Evolutionary conservation across 2,797 vertebrate species (phyloP), one percentile per base, ranked within the genome.

Genomic region (Cuculus canorus): DNA sequence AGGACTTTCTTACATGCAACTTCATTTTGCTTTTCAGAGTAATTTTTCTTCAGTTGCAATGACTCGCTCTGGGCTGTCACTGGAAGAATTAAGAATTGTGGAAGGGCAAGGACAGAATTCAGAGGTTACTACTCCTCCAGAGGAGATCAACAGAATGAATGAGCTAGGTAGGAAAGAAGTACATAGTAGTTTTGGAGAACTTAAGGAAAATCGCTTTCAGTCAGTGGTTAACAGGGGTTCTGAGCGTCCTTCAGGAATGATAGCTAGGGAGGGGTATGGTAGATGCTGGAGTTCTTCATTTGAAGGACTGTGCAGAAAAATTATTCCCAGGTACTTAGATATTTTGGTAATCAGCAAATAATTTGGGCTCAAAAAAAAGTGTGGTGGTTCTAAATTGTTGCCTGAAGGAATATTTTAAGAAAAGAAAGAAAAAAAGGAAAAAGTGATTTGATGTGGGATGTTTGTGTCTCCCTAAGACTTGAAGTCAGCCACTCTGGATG

Each of bases 71-170:
- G 99, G 99, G 10, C 96, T 99, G 80, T 99, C 99, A 11, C 92
- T 99, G 97, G 99, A 99, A 97, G 99, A 99, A 94, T 96, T 99
- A 85, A 98, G 99, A 86, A 98, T 99, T 93, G 99, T 99, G 91
- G 99, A 99, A 97, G 99, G 99, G 18, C 99, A 99, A 94, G 99
- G 99, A 86, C 99, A 99, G 97, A 99, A 98, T 97, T 98, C 99
- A 66, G 99, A 99, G 89, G 97, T 99, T 97, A 98, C 98, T 92
- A 99, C 98, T 80, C 99, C 99, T 93, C 98, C 98, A n/a, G 99
- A 99, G 95, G 99, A 99, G 98, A 97, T 99, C 95, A 99, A 98
- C 97, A 98, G 98, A 97, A 98, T 99, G 93, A 99, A 98, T 94
- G 99, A 99, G 52, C 97, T 99, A 97, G 99, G 99, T 99, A 97